These are phyloP conservation scores for Notocelia uddmanniana DNA, from an alignment of 2,888 invertebrate genomes.

Conservation along the genomic window DNA sequence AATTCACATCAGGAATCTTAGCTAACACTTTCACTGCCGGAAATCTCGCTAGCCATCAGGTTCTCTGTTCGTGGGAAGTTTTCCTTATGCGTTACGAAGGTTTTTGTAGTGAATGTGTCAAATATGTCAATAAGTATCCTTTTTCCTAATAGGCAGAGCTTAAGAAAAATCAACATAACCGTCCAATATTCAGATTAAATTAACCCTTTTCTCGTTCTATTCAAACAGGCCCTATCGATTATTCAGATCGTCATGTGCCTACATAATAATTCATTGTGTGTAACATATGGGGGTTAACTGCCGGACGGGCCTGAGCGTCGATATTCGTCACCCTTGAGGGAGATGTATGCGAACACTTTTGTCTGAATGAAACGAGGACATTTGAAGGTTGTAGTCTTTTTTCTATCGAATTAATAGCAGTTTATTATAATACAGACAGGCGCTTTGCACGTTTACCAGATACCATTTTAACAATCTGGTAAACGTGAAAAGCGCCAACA, in stretches of 20 bases:
- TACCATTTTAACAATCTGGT: background rate
- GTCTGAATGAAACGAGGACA: constrained; percentile 24
- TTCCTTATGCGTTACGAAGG: no score
- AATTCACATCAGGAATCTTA: no score
- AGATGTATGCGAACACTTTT: constrained; percentile 29
- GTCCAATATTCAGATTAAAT: background rate
- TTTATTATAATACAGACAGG: background rate
- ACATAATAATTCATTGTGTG: constrained; percentile 43
- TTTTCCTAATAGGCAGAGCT: background rate
- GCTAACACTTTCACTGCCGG: no score
- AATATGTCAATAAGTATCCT: background rate
- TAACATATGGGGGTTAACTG: constrained; percentile 43
- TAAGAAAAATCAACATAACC: background rate
- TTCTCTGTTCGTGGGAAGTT: no score
- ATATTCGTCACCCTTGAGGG: constrained; percentile 34
- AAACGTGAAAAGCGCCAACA: background rate
- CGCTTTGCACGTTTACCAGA: no score
- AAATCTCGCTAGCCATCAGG: no score
- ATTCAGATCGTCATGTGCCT: constrained; percentile 31
- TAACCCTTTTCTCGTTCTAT: constrained; percentile 15
- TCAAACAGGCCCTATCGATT: constrained; percentile 34
- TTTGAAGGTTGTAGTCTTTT: background rate
- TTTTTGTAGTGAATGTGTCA: no score
- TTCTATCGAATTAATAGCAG: background rate
- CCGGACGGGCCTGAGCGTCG: constrained; percentile 1